Conservation (phyloP, 2,888 invertebrate genomes). For the Heteropelma amictum region DNA sequence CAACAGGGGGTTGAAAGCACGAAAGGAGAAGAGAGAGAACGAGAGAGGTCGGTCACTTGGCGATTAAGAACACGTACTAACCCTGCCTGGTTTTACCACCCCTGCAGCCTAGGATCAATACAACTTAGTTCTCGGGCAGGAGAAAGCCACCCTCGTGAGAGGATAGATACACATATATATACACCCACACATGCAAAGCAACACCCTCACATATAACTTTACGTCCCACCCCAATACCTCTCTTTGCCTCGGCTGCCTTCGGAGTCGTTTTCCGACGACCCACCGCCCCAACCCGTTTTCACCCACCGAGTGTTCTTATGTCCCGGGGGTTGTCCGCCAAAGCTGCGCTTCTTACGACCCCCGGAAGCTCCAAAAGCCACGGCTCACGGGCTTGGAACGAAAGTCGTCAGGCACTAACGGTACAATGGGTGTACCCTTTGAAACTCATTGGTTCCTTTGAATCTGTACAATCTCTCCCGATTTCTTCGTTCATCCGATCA, state of each 20-base stretch:
- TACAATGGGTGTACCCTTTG: conserved; percentile 52
- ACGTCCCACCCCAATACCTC: conserved; percentile 51
- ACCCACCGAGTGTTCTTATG: conserved; percentile 74
- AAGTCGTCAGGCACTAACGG: conserved; percentile 31
- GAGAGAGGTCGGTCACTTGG: conserved; percentile 77
- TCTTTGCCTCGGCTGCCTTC: conserved; percentile 57
- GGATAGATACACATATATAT: conserved; percentile 24
- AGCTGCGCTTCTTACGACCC: conserved; percentile 68
- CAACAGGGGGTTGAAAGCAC: conserved; percentile 61
- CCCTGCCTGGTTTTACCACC: conserved; percentile 77
- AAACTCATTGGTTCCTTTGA: conserved; percentile 28
- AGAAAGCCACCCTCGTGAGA: conserved; percentile 59
- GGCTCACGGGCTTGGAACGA: conserved; percentile 54
- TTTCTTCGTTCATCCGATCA: not conserved
- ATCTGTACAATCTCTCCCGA: not conserved
- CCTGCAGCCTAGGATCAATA: conserved; percentile 77
- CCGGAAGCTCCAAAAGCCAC: conserved; percentile 57
- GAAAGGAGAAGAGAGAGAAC: conserved; percentile 70
- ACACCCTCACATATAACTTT: not conserved
- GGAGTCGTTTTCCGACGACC: conserved; percentile 57
- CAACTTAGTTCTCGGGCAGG: conserved; percentile 75
- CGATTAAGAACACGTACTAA: conserved; percentile 79
- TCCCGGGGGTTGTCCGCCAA: conserved; percentile 70
- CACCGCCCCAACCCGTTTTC: conserved; percentile 62
- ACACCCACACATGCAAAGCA: not conserved